These are phyloP conservation scores for Malurus leucopterus DNA, from an alignment of 2,797 vertebrate species.

Conservation along the genomic window DNA sequence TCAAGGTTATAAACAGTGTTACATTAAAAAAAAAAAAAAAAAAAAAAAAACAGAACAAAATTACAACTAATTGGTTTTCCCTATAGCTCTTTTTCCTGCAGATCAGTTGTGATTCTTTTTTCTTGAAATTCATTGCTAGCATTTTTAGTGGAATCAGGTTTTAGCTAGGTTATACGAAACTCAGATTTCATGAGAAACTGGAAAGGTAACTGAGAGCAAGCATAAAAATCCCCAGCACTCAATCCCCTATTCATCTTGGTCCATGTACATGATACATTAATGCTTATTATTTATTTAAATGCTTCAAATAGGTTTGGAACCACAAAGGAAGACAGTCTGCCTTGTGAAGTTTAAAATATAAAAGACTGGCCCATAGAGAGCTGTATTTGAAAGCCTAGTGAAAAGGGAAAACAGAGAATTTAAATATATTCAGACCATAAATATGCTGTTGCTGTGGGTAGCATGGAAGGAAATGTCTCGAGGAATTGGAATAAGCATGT, in stretches of 20 bases:
- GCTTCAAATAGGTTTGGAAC: slow-evolving; percentile 31
- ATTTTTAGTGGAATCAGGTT: neutral
- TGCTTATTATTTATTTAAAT: slow-evolving; percentile 51
- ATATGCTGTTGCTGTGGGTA: neutral
- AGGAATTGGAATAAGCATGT: neutral
- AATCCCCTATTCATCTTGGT: neutral
- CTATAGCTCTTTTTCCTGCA: neutral
- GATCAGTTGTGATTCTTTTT: neutral
- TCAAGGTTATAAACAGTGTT: slow-evolving; percentile 28
- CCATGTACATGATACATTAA: slow-evolving; percentile 20
- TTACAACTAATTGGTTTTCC: neutral
- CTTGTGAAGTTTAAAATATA: slow-evolving; percentile 36
- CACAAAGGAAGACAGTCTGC: slow-evolving; percentile 32
- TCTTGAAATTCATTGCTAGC: neutral
- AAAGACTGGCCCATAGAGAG: neutral
- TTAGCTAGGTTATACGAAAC: neutral
- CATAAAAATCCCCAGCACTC: neutral
- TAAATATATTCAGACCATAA: slow-evolving; percentile 1
- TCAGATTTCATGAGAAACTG: neutral
- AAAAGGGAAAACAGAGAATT: neutral
- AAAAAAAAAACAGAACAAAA: neutral
- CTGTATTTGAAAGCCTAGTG: slow-evolving; percentile 9
- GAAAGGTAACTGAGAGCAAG: neutral
- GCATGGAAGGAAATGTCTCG: neutral
- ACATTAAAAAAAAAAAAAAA: neutral